Conservation (phyloP, 1,140 invertebrate genomes). For the Heliothis virescens region DNA sequence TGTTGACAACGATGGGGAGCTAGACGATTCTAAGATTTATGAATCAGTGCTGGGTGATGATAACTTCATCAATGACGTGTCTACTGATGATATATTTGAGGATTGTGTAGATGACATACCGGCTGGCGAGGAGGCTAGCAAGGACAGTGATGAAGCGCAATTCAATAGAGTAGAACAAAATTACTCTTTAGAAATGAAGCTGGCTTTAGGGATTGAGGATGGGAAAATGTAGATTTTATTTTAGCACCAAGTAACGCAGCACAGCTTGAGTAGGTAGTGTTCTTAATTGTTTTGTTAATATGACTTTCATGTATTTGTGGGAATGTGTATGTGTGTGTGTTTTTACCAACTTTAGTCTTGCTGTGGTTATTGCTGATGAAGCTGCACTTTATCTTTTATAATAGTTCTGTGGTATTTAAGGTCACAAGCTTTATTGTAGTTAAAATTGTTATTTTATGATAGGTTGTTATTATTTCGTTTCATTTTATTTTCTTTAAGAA, state of each 20-base stretch:
- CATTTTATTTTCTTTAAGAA: neutral
- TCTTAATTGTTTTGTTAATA: neutral
- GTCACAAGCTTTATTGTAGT: neutral
- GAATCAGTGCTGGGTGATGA: constrained; percentile 41
- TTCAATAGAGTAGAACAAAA: constrained; percentile 64
- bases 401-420: neutral
- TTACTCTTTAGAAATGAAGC: constrained; percentile 78
- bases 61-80: constrained; percentile 26
- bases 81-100: constrained; percentile 70
- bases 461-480: no score
- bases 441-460: no score
- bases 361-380: neutral
- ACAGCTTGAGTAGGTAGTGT: neutral
- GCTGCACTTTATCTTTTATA: neutral
- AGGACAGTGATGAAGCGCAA: neutral
- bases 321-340: neutral
- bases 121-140: constrained; percentile 14
- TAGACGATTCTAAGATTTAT: constrained; percentile 23
- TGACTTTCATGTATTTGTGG: neutral
- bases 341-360: neutral
- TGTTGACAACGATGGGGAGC: constrained; percentile 15
- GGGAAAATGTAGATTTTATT: neutral
- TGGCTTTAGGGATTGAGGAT: constrained; percentile 70
- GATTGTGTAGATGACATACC: constrained; percentile 68
- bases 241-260: neutral